Evolutionary conservation across 2,888 invertebrate genomes (phyloP).

Genomic region (Polydrusus cervinus): DNA sequence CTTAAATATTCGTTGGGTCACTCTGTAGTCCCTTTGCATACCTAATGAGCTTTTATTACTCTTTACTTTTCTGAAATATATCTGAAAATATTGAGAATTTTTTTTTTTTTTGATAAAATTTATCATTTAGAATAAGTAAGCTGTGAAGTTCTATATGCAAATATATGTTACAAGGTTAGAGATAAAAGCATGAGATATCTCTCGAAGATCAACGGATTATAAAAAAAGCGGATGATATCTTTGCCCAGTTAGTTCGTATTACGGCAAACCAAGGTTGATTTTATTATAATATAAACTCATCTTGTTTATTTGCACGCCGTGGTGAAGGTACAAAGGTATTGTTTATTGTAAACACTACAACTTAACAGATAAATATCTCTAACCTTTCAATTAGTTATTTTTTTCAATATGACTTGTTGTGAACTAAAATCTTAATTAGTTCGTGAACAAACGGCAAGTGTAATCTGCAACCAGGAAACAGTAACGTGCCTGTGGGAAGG

Average conservation of each 20-base stretch:
- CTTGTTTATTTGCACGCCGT: slow-evolving; percentile 60
- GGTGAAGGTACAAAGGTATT: slow-evolving; percentile 60
- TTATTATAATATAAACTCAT: slow-evolving; percentile 60
- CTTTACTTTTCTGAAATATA: too few species aligned
- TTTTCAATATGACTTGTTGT: slow-evolving; percentile 50
- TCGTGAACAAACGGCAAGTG: slow-evolving; percentile 46
- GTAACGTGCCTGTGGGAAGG: too few species aligned
- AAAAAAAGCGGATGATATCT: slow-evolving; percentile 61
- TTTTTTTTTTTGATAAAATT: too few species aligned
- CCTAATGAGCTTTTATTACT: too few species aligned
- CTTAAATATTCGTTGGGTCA: too few species aligned
- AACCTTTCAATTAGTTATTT: slow-evolving; percentile 59
- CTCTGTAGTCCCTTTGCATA: too few species aligned
- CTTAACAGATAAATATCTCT: slow-evolving; percentile 60
- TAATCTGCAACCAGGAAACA: slow-evolving; percentile 20
- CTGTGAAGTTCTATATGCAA: slow-evolving; percentile 4
- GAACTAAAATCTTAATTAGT: slow-evolving; percentile 42
- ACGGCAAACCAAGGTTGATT: slow-evolving; percentile 63
- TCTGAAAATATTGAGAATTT: too few species aligned
- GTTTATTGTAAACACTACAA: slow-evolving; percentile 62
- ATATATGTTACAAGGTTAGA: slow-evolving; percentile 61
- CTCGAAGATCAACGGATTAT: slow-evolving; percentile 59
- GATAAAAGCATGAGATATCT: slow-evolving; percentile 54
- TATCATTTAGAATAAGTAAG: too few species aligned
- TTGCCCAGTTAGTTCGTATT: slow-evolving; percentile 57